phyloP scores from a whole-genome alignment of 2,797 vertebrate genomes.

The Falco peregrinus region DNA sequence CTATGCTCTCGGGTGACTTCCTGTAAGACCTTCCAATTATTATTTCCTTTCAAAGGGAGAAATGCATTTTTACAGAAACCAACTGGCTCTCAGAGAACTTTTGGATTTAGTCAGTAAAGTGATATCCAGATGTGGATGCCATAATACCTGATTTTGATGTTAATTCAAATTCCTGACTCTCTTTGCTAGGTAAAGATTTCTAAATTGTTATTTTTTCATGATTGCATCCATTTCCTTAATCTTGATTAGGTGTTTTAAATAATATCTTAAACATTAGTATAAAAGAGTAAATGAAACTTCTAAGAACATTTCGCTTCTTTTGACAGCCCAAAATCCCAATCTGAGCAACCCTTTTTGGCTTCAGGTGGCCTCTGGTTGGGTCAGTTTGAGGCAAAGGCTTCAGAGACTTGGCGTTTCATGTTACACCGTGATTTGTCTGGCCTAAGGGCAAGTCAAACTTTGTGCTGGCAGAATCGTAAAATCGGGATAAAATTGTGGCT shows the following conservation, averaged over 20 bases:
- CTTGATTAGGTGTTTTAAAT: not conserved
- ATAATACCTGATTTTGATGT: slow-evolving; percentile 16
- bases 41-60: slow-evolving; percentile 63
- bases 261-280: not conserved
- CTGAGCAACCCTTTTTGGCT: not conserved
- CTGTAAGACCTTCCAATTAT: slow-evolving; percentile 67
- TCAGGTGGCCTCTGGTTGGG: not conserved
- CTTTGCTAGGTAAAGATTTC: not conserved
- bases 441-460: not conserved
- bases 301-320: not conserved
- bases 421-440: not conserved
- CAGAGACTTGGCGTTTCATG: not conserved
- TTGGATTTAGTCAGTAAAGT: slow-evolving; percentile 39
- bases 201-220: not conserved
- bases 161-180: slow-evolving; percentile 55
- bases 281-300: not conserved
- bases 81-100: slow-evolving; percentile 40
- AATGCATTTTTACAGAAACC: slow-evolving; percentile 56
- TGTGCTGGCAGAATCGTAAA: not conserved
- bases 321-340: not conserved
- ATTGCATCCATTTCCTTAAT: not conserved
- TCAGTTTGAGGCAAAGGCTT: not conserved
- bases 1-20: slow-evolving; percentile 57
- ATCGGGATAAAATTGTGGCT: not conserved
- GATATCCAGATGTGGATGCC: slow-evolving; percentile 62